Evolutionary conservation across 2,888 invertebrate genomes (phyloP), one percentile per base, ranked within the genome.

Genomic region (Tenthredo notha): DNA sequence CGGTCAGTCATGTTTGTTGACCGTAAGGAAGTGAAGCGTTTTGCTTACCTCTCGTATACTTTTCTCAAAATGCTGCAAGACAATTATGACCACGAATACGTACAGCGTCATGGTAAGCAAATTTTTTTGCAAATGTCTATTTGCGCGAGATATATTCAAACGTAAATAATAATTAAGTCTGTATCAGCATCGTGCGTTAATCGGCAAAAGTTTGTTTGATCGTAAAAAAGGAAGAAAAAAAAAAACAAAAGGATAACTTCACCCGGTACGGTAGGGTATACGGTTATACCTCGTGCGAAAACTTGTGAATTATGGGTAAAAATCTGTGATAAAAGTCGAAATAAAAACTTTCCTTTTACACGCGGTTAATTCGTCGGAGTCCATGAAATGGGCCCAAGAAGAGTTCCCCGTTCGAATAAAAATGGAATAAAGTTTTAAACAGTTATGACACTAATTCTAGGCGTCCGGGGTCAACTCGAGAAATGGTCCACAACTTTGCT

Each of bases 261-360:
- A 43, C 40, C 12, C 12, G 40, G 21, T 29, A 74, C 21, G n/a
- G 25, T 43, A 33, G n/a, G 21, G 65, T 37, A 67, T 29, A 10
- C n/a, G 25, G 21, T 29, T 37, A 67, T 29, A 10, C 21, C 33
- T 33, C 18, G 77, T 1, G 77, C 33, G 77, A 77, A 54, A 77
- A 50, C 58, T 80, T 58, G 80, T 61, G 37, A 58, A 61, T 61
- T 61, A 61, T 80, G 80, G 80, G 61, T 9, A 80, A 21, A 80
- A 80, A 80, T 80, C 58, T 37, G 80, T 80, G 80, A 80, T 61
- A 50, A 80, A 80, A 77, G 18, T 33, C 21, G n/a, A 80, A 33
- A 84, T 84, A 84, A 84, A 84, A 84, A 84, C 84, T 84, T 84
- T 84, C 15, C 84, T 84, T 78, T 84, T 78, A 80, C 61, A 80